Conservation (phyloP, 1,140 invertebrate species). For the Hydropsyche tenuis region DNA sequence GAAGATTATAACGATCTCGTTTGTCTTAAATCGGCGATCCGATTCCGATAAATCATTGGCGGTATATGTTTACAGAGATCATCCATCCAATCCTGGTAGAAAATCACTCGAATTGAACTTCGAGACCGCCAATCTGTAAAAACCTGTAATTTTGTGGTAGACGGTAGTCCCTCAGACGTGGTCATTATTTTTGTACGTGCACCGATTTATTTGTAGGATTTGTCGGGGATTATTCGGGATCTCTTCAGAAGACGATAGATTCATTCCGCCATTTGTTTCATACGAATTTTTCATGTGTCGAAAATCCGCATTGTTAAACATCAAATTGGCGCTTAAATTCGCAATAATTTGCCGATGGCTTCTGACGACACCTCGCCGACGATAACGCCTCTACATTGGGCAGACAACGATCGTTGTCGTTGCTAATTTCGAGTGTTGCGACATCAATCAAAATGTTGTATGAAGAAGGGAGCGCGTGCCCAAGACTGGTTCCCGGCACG, state of each 20-base stretch:
- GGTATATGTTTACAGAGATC: not conserved
- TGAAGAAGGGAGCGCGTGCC: not conserved
- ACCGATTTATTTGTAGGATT: not conserved
- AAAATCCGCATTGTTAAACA: too few relatives aligned
- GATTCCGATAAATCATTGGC: not conserved
- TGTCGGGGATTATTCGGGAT: not conserved
- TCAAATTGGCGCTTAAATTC: too few relatives aligned
- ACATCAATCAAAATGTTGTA: conserved; percentile 16
- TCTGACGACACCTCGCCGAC: too few relatives aligned
- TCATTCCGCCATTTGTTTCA: too few relatives aligned
- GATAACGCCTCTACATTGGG: too few relatives aligned
- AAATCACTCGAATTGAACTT: conserved; percentile 4
- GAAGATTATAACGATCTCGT: conserved; percentile 16
- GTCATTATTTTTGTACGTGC: conserved; percentile 17
- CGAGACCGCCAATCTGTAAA: conserved; percentile 5
- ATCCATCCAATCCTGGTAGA: too few relatives aligned
- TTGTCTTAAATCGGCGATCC: conserved; percentile 5
- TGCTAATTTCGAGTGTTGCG: not conserved
- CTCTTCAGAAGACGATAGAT: not conserved
- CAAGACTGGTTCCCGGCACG: conserved; percentile 17
- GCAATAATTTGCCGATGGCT: too few relatives aligned
- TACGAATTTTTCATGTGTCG: too few relatives aligned
- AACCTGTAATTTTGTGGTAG: conserved; percentile 34
- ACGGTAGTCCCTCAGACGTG: conserved; percentile 21
- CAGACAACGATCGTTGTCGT: too few relatives aligned